Evolutionary conservation across 2,113 vertebrate species (phyloP).

Genomic region (Anguilla japonica): DNA sequence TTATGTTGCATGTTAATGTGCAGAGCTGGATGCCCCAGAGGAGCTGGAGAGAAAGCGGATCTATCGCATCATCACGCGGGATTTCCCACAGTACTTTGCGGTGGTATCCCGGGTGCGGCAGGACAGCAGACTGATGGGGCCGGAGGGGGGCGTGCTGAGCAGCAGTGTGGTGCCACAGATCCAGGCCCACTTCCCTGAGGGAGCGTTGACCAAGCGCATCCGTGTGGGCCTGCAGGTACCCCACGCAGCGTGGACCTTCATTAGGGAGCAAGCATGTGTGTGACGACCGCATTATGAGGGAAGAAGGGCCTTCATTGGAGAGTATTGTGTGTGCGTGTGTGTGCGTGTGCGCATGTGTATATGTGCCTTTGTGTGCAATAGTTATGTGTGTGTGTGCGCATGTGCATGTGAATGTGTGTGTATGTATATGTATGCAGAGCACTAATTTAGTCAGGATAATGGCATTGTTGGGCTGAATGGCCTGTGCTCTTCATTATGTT

Average conservation of each 20-base stretch:
- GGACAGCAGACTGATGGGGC: conserved; percentile 96
- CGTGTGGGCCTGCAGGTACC: conserved; percentile 95
- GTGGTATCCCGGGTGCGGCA: conserved; percentile 95
- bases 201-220: conserved; percentile 93
- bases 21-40: conserved; percentile 90
- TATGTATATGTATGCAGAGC: too few relatives aligned
- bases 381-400: too few relatives aligned
- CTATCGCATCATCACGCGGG: conserved; percentile 94
- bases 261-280: too few relatives aligned
- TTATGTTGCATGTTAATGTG: neutral
- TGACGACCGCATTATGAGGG: too few relatives aligned
- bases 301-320: too few relatives aligned
- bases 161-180: conserved; percentile 93
- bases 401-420: too few relatives aligned
- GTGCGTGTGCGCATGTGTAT: too few relatives aligned
- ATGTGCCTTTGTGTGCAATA: too few relatives aligned
- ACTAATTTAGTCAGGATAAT: too few relatives aligned
- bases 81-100: conserved; percentile 98
- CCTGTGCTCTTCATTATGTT: too few relatives aligned
- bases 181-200: conserved; percentile 94
- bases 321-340: too few relatives aligned
- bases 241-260: neutral
- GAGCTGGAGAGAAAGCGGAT: conserved; percentile 95
- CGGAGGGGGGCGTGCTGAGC: conserved; percentile 92
- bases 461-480: too few relatives aligned